phyloP scores from a whole-genome alignment of 2,113 vertebrate genomes.

The Cranoglanis bouderius region DNA sequence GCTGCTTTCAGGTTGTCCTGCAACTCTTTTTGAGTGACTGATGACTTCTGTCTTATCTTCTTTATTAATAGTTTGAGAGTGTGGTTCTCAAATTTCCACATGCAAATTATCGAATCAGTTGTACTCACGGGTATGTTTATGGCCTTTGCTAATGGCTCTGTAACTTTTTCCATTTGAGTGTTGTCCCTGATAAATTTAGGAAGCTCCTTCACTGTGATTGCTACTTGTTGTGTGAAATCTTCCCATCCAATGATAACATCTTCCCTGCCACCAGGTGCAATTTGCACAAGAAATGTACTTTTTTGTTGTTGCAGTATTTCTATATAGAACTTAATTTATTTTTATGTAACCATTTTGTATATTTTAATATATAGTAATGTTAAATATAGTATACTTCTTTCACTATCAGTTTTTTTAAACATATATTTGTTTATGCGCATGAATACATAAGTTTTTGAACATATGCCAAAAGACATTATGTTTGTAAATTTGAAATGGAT shows the following conservation, averaged over 20 bases:
- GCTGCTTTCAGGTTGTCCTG: background rate
- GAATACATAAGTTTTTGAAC: background rate
- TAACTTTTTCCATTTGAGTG: too few species aligned
- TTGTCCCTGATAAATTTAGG: background rate
- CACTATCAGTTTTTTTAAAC: too few species aligned
- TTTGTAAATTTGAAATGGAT: background rate
- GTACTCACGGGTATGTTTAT: background rate
- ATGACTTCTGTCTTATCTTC: background rate
- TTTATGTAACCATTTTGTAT: too few species aligned
- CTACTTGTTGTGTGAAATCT: background rate
- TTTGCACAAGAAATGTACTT: background rate
- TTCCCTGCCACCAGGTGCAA: background rate
- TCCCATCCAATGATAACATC: background rate
- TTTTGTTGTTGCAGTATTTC: background rate
- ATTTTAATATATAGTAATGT: background rate
- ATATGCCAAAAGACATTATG: too few species aligned
- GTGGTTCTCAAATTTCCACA: background rate
- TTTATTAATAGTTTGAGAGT: background rate
- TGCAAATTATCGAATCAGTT: background rate
- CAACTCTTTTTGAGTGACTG: background rate
- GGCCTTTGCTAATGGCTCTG: background rate
- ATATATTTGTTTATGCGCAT: background rate
- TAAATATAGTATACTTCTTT: background rate
- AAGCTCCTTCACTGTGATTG: background rate
- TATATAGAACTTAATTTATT: background rate